Percentiles rank a stretch among this genome's conserved stretches.
Evolutionary conservation across 2,888 invertebrate genomes (phyloP).

Genomic region (Microchrysa polita): DNA sequence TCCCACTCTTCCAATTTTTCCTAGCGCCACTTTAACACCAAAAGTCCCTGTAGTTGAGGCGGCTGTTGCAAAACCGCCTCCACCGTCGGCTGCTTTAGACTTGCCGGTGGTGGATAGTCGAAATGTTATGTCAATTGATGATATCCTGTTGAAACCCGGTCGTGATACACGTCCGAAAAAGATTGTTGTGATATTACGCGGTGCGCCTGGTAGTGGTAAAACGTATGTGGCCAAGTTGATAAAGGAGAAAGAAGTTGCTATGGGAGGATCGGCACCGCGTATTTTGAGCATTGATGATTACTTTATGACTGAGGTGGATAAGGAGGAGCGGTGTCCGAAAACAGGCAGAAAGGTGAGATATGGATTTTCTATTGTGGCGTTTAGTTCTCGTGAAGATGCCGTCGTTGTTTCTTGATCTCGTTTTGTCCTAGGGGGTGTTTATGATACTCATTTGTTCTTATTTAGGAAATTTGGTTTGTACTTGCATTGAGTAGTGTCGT

Average conservation of each 20-base stretch:
- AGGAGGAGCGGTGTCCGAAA: slow-evolving; percentile 66
- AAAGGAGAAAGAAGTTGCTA: slow-evolving; percentile 82
- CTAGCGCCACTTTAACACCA: neutral
- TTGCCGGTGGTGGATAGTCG: slow-evolving; percentile 60
- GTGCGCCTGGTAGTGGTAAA: slow-evolving; percentile 95
- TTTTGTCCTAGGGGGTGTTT: neutral
- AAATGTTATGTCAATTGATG: slow-evolving; percentile 77
- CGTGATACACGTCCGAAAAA: slow-evolving; percentile 78
- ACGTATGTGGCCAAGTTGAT: slow-evolving; percentile 89
- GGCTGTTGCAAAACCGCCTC: neutral
- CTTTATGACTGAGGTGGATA: slow-evolving; percentile 88
- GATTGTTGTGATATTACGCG: slow-evolving; percentile 89
- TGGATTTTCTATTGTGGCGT: slow-evolving; percentile 9
- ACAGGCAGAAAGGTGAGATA: slow-evolving; percentile 60
- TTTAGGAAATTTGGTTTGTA: no score
- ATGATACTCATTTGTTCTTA: no score
- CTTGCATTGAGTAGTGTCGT: no score
- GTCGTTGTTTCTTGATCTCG: neutral
- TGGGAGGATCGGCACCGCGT: slow-evolving; percentile 88
- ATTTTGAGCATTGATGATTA: slow-evolving; percentile 96
- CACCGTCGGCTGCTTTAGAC: neutral
- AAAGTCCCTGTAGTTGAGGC: neutral
- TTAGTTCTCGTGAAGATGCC: no score
- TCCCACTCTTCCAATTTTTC: neutral
- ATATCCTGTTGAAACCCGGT: slow-evolving; percentile 82